Percentiles rank a stretch among this genome's conserved stretches.
Evolutionary conservation across 2,113 vertebrate genomes (phyloP).

Genomic region (Eidolon helvum): DNA sequence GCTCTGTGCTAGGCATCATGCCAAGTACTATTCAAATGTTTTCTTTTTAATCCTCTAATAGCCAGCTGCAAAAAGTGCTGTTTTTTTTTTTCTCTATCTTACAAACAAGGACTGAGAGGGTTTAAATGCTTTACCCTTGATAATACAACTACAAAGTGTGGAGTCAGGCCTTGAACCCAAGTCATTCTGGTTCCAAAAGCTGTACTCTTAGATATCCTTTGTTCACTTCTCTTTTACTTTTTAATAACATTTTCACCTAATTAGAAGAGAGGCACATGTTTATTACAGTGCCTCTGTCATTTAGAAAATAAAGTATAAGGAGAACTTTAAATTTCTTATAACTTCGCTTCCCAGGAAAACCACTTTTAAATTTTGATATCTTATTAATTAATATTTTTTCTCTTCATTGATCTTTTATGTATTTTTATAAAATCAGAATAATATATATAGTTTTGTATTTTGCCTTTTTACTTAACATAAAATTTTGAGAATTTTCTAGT

Average conservation of each 20-base stretch:
- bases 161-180: background rate
- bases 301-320: background rate
- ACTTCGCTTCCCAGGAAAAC: background rate
- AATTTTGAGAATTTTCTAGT: background rate
- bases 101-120: background rate
- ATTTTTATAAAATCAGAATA: background rate
- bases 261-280: background rate
- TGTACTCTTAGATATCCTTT: background rate
- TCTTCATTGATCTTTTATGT: background rate
- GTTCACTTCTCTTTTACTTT: background rate
- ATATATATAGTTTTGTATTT: background rate
- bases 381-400: background rate
- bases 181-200: background rate
- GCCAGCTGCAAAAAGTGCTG: background rate
- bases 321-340: background rate
- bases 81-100: background rate
- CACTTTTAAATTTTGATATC: background rate
- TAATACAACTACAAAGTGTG: background rate
- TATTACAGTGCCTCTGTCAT: background rate
- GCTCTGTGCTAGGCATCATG: accelerated
- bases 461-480: background rate
- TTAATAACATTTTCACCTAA: background rate
- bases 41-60: background rate
- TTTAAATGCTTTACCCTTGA: background rate
- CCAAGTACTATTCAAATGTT: background rate